These are phyloP conservation scores for Chromobotia macracanthus DNA, from an alignment of 2,797 vertebrate genomes.

Conservation along the genomic window DNA sequence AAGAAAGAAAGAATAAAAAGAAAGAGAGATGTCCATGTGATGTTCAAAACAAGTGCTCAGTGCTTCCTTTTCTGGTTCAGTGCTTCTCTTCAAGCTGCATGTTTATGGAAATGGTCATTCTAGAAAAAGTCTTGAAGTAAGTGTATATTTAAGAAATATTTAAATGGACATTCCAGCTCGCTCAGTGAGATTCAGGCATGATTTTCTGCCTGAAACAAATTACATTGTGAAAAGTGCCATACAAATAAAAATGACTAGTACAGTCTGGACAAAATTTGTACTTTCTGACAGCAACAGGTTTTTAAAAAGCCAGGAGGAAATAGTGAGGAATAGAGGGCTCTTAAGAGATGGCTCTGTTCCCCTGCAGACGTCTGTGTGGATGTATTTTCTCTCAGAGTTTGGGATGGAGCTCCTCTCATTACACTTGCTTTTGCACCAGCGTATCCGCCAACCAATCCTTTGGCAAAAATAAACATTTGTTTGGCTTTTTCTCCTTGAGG, in stretches of 20 bases:
- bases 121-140: too few species aligned
- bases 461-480: slow-evolving; percentile 60
- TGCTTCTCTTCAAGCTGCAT: too few species aligned
- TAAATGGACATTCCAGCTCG: background rate
- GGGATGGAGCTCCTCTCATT: slow-evolving; percentile 44
- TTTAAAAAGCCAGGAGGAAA: slow-evolving; percentile 43
- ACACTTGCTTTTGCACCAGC: slow-evolving; percentile 39
- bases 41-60: too few species aligned
- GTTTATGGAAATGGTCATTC: too few species aligned
- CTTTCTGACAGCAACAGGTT: slow-evolving; percentile 23
- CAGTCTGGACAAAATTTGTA: slow-evolving; percentile 28
- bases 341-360: slow-evolving; percentile 43
- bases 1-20: slow-evolving; percentile 48
- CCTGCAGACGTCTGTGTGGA: slow-evolving; percentile 41
- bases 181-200: background rate
- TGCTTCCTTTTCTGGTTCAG: too few species aligned
- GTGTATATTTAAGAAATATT: background rate
- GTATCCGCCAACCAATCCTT: slow-evolving; percentile 42
- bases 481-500: slow-evolving; percentile 39
- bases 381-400: slow-evolving; percentile 43
- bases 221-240: background rate
- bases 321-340: slow-evolving; percentile 37
- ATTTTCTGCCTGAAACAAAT: background rate
- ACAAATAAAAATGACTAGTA: background rate
- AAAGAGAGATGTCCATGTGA: background rate